phyloP scores from a whole-genome alignment of 2,888 invertebrate genomes.

The Anodontia alba region DNA sequence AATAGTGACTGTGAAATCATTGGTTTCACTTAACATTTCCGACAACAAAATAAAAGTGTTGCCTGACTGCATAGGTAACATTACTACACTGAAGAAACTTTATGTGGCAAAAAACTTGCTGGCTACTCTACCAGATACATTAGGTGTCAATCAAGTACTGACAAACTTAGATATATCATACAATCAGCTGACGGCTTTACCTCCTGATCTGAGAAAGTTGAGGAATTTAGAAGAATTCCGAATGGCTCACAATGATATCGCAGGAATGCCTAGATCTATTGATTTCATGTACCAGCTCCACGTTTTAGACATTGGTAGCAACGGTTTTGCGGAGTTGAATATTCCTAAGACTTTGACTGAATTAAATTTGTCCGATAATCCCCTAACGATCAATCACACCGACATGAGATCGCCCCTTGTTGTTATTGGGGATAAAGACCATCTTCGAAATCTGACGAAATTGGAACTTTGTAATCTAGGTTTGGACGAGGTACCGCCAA shows the following conservation, averaged over 20 bases:
- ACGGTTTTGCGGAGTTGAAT: constrained; percentile 77
- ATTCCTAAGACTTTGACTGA: constrained; percentile 79
- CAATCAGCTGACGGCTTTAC: constrained; percentile 78
- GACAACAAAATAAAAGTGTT: constrained; percentile 78
- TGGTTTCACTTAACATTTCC: constrained; percentile 78
- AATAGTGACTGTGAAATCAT: constrained; percentile 78
- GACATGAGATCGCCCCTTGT: constrained; percentile 75
- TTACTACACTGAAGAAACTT: constrained; percentile 77
- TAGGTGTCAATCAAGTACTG: constrained; percentile 78
- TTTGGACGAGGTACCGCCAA: constrained; percentile 79
- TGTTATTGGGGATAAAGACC: constrained; percentile 80
- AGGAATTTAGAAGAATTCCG: constrained; percentile 78
- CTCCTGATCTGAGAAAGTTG: constrained; percentile 77
- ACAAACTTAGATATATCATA: constrained; percentile 76
- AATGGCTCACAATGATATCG: constrained; percentile 79
- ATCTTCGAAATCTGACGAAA: constrained; percentile 76
- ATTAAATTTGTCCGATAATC: constrained; percentile 79
- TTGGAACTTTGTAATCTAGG: constrained; percentile 78
- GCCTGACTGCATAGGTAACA: constrained; percentile 71
- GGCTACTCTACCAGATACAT: constrained; percentile 70
- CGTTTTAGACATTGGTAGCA: constrained; percentile 77
- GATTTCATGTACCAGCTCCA: constrained; percentile 79
- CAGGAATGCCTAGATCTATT: constrained; percentile 77
- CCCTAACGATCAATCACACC: constrained; percentile 73
- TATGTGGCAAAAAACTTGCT: constrained; percentile 78